Evolutionary conservation across 2,888 invertebrate species (phyloP), one percentile per base, ranked within the genome.

Genomic region (Hirtodrosophila confusa): DNA sequence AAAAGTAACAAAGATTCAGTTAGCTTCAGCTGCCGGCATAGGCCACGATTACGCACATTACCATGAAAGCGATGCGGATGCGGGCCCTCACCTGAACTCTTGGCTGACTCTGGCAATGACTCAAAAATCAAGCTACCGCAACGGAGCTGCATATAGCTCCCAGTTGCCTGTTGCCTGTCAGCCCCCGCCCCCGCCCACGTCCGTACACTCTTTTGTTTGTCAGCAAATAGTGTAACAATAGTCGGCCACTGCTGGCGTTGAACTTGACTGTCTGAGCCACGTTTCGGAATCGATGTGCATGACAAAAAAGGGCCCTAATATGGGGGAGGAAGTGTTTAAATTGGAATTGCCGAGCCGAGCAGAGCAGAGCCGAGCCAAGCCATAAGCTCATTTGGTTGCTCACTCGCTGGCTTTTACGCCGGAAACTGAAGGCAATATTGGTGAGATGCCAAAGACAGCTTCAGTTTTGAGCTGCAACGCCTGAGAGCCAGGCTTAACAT

Each of bases 51-150:
- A 72, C 57, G 75, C 72, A 69, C 69, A 75, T 73, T 75, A 62
- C 69, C 75, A 78, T 78, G 78, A 65, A 76, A 85, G 79, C 72
- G 75, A 75, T 79, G 67, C 79, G 86, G 80, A 85, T 85, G 82
- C 76, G 85, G 85, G 78, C 70, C 69, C 71, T 54, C 60, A 75
- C 40, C 76, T 78, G 82, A 78, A 80, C 80, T 78, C 64, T 68
- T 51, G 41, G 40, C 66, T 54, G 53, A 35, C 55, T 60, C 11
- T 35, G 55, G 66, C 69, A 55, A 69, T 84, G 84, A 86, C 67
- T 85, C 87, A 86, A 85, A 84, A 85, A 82, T 75, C 84, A 86
- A 72, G 85, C 85, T 84, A 85, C 82, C 84, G 84, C 85, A 86
- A 85, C 84, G 84, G 63, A 70, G 64, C 75, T 65, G 69, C 73